Evolutionary conservation across 2,888 invertebrate genomes (phyloP), one percentile per base, ranked within the genome.

Genomic region (Scrobipalpa costella): DNA sequence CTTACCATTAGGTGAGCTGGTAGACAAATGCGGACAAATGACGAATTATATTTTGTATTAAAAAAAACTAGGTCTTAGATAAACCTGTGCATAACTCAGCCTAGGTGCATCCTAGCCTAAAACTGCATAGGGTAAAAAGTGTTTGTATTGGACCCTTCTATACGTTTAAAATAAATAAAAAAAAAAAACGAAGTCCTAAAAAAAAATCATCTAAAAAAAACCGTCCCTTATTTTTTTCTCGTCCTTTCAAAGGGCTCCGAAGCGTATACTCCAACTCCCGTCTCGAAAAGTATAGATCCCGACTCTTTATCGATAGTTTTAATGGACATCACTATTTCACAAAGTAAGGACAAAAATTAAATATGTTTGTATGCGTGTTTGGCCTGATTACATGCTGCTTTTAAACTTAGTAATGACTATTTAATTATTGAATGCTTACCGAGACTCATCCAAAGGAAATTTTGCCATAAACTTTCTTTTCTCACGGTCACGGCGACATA

Each of bases 391-490:
- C 33, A 27, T 36, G 21, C 34, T n/a, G 34, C 15, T 55, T 57
- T 17, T 13, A 38, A 7, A 40, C 17, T 40, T 40, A 58, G 47
- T 17, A 21, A 40, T 40, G 8, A 58, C 13, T 33, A 58, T 19
- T 58, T 33, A 13, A 40, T 19, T 2, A 58, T 40, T 21, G 5
- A 40, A 58, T 58, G 38, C 58, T 58, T 40, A 58, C 40, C 58
- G 58, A 40, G 58, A 27, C 40, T 58, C 58, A 58, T 58, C 58
- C 40, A 58, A 40, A 58, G 58, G 58, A 57, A 64, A 64, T 38
- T 57, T 61, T 7, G 61, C 58, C 61, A 64, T 64, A 40, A 64
- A 64, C 58, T 57, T 40, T 47, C 61, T 61, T 58, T 64, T 61
- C 57, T 64, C 40, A 6, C 33, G 8, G 34, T 61, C 36, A 21